phyloP scores from a whole-genome alignment of 2,888 invertebrate species.

The Himalopsyche kuldschensis region DNA sequence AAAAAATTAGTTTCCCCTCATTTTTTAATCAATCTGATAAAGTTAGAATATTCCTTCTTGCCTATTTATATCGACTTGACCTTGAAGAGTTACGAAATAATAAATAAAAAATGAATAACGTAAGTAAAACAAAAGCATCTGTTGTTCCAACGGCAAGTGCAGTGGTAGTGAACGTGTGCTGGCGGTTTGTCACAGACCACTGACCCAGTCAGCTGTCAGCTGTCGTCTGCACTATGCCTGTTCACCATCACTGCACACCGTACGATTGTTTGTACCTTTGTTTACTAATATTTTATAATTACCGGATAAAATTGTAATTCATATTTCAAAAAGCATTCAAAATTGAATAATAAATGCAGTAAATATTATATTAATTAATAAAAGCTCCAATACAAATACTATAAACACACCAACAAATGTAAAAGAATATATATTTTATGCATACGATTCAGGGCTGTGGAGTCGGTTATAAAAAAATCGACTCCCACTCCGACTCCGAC shows the following conservation, averaged over 20 bases:
- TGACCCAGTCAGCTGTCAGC: conserved; percentile 27
- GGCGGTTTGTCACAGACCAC: conserved; percentile 29
- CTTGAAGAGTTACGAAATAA: not conserved
- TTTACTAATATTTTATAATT: not conserved
- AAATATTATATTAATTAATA: no score
- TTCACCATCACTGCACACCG: conserved; percentile 16
- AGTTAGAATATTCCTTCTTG: not conserved
- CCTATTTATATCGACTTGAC: not conserved
- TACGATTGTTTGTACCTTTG: not conserved
- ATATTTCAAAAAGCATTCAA: not conserved
- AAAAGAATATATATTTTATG: no score
- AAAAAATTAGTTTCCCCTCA: no score
- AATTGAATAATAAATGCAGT: no score
- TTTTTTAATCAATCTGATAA: no score
- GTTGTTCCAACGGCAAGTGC: conserved; percentile 16
- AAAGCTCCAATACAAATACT: no score
- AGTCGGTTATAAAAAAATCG: no score
- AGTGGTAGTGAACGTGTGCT: conserved; percentile 22
- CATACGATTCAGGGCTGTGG: no score
- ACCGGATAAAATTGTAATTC: conserved; percentile 8
- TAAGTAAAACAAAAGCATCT: not conserved
- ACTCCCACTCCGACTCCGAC: no score
- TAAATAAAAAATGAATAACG: not conserved
- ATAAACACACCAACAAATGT: no score
- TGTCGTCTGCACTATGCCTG: conserved; percentile 5